Evolutionary conservation across 2,113 vertebrate species (phyloP).

Genomic region (Zonotrichia leucophrys): DNA sequence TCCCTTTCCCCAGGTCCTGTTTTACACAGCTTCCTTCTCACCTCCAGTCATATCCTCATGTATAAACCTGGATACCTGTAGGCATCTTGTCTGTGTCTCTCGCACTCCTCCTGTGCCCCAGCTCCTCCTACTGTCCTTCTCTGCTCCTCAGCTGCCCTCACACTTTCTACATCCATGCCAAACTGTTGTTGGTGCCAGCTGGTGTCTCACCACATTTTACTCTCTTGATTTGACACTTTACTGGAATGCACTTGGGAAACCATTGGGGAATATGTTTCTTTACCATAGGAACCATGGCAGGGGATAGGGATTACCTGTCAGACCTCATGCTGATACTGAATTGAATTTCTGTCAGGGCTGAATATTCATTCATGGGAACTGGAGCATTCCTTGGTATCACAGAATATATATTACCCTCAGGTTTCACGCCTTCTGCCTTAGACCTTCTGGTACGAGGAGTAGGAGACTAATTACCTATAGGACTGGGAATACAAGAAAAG

Average conservation of each 20-base stretch:
- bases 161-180: not conserved
- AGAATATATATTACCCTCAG: not conserved
- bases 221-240: not conserved
- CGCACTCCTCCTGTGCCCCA: accelerated
- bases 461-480: not conserved
- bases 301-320: not conserved
- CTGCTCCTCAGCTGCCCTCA: not conserved
- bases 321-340: not conserved
- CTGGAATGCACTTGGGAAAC: not conserved
- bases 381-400: not conserved
- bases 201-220: not conserved
- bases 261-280: not conserved
- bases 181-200: not conserved
- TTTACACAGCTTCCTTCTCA: not conserved
- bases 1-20: not conserved
- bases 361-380: not conserved
- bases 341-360: not conserved
- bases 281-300: not conserved
- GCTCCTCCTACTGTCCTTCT: not conserved
- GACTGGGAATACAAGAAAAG: not conserved
- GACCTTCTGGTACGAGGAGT: not conserved
- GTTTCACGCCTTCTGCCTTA: not conserved
- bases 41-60: not conserved
- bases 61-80: not conserved
- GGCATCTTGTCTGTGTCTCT: not conserved